These are phyloP conservation scores for Leptobrachium leishanense DNA, from an alignment of 2,113 vertebrate genomes.

Conservation along the genomic window DNA sequence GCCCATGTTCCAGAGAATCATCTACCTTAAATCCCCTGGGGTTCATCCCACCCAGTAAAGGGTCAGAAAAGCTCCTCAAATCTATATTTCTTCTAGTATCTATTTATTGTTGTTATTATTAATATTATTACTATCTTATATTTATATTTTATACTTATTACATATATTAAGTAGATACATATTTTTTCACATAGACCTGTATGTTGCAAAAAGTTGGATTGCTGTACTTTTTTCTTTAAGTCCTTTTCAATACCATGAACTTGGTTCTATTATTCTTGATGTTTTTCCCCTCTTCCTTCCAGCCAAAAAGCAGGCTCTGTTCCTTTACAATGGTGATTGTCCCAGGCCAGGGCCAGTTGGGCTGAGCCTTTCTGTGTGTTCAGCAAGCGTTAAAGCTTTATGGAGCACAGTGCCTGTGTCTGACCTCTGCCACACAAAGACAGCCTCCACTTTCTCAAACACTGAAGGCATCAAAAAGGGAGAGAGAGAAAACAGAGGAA, in stretches of 20 bases:
- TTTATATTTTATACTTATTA: no score
- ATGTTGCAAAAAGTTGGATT: no score
- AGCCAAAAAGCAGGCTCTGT: constrained; percentile 55
- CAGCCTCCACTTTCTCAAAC: constrained; percentile 61
- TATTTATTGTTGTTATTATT: no score
- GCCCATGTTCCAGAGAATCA: no score
- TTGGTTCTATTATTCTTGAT: constrained; percentile 61
- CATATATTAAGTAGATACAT: not conserved
- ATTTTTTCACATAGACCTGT: not conserved
- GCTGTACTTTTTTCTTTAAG: no score
- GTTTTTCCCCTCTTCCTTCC: no score
- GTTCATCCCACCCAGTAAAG: no score
- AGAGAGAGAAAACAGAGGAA: constrained; percentile 38
- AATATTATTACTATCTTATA: no score
- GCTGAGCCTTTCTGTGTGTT: constrained; percentile 68
- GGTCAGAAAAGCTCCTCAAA: no score
- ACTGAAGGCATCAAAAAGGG: constrained; percentile 25
- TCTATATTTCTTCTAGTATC: not conserved
- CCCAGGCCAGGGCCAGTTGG: constrained; percentile 60
- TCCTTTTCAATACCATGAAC: constrained; percentile 73
- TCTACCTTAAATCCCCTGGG: no score
- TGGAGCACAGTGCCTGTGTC: constrained; percentile 68
- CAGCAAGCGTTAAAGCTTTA: constrained; percentile 76
- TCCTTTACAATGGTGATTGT: constrained; percentile 66
- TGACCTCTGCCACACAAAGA: constrained; percentile 75